Evolutionary conservation across 2,888 invertebrate genomes (phyloP), one percentile per base, ranked within the genome.

Genomic region (Sinopyrophorus schimmeli): DNA sequence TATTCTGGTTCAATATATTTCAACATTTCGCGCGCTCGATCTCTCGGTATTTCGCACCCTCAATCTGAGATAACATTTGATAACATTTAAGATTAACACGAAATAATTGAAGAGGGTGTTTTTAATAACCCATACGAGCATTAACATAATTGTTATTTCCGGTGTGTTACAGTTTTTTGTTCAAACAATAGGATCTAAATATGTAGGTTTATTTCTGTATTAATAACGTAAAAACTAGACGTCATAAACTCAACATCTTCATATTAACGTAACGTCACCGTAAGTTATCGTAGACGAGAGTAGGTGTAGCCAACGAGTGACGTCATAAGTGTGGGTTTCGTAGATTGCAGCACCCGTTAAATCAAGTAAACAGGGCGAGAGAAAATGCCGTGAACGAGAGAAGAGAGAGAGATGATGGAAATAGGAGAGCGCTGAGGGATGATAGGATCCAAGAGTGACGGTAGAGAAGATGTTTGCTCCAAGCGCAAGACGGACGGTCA

Each of bases 331-430:
- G 51, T 49, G 58, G 60, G 57, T 54, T 55, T 57, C 60, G 57
- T 58, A 59, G 61, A 59, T 60, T 60, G 60, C 54, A 61, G 61
- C 60, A 59, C 55, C 55, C 57, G 59, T 59, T 64, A 64, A 64
- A 64, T 63, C 63, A 63, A 58, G 49, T 58, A 57, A 61, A 62
- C 56, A 49, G 59, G 49, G 53, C 51, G 57, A 59, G 55, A 58
- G 59, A 58, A 60, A 62, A 61, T 54, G 50, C 58, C 59, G 59
- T 58, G 55, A 60, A 61, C 59, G 60, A 54, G 64, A 59, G 57
- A 59, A n/a, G n/a, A 58, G 60, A 61, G 62, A 56, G 57, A 60
- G 57, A 60, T 60, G 58, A 60, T 57, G 60, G 60, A 56, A 59
- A 61, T 55, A 57, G 58, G 61, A 49, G 35, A 46, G 49, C 53